phyloP scores from a whole-genome alignment of 53 echinoderm and acorn worm genomes.

The Echinometra lucunter region DNA sequence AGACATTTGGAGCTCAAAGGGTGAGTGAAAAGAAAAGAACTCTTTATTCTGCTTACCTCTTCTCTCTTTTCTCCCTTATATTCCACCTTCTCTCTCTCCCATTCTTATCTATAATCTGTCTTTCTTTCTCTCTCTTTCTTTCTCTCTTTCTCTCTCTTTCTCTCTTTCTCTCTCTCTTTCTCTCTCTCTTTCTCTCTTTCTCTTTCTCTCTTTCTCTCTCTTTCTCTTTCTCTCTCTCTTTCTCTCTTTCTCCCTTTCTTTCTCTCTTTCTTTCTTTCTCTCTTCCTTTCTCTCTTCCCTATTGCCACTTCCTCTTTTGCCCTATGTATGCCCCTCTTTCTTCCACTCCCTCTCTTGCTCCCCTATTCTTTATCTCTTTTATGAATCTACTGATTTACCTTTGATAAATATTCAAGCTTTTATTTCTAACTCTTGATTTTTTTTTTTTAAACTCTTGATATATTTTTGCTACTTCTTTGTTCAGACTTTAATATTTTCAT shows the following conservation, averaged over 20 bases:
- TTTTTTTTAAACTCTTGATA: too few relatives aligned
- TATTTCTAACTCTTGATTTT: too few relatives aligned
- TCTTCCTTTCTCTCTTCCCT: not conserved
- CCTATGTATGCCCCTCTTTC: too few relatives aligned
- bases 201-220: too few relatives aligned
- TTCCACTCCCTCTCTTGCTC: not conserved
- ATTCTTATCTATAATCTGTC: too few relatives aligned
- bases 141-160: not conserved
- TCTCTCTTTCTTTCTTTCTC: not conserved
- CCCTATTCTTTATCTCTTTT: not conserved
- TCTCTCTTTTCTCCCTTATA: not conserved
- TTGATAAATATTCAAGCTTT: too few relatives aligned
- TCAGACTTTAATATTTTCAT: too few relatives aligned
- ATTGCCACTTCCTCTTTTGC: not conserved
- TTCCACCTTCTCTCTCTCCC: not conserved
- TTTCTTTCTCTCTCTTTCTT: not conserved
- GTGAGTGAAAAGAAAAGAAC: slow-evolving; percentile 67
- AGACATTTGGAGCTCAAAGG: slow-evolving; percentile 14
- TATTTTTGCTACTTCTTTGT: too few relatives aligned
- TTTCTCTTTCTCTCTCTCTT: not conserved
- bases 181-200: not conserved
- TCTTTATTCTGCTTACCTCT: not conserved
- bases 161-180: not conserved
- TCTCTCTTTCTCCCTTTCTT: not conserved
- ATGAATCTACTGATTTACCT: too few relatives aligned